Base-by-base conservation (phyloP, 2,888 invertebrate species). In the Augiades crinisus region DNA sequence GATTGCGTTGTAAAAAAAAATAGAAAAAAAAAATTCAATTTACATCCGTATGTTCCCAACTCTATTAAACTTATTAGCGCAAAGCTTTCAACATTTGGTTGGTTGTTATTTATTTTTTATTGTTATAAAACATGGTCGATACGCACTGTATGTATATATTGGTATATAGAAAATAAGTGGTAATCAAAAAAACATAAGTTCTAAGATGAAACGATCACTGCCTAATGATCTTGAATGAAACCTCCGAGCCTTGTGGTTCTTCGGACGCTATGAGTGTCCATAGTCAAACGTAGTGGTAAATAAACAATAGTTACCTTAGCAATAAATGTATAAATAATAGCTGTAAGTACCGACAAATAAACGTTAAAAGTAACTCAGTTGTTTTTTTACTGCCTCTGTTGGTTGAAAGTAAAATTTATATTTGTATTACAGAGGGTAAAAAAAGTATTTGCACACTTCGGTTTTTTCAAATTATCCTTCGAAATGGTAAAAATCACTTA, bases 221-320 rank as follows among this genome's bases (percentile, higher is more conserved):
- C 81, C 85, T 75, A 65, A 70, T 72, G 74, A 79, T 81, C 70
- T 75, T 65, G 44, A 52, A 43, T 52, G 56, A 58, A 70, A 70
- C 65, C 74, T 73, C 72, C 60, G 75, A 68, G 67, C 75, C 58
- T 40, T 27, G 50, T 62, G 61, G 74, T 69, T 73, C 65, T 62
- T 34, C 68, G 75, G 78, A 78, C 77, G 62, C 61, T 34, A 30
- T 41, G 33, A 47, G 65, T 67, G 82, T 81, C 82, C 81, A 80
- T 84, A 84, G 84, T 84, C 84, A 84, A 81, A 78, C 72, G 65
- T 82, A 81, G 80, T 73, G 66, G 65, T 78, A 78, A 75, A 72
- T 77, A 61, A 59, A 64, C 69, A 69, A 68, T 71, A 83, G 83
- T 83, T 84, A 84, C 83, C 82, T 70, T 83, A 79, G 74, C 54